A percentile compares a stretch with the other conserved stretches of the same genome.
phyloP scores from a whole-genome alignment of 2,888 invertebrate genomes.

The Epistrophella euchroma region DNA sequence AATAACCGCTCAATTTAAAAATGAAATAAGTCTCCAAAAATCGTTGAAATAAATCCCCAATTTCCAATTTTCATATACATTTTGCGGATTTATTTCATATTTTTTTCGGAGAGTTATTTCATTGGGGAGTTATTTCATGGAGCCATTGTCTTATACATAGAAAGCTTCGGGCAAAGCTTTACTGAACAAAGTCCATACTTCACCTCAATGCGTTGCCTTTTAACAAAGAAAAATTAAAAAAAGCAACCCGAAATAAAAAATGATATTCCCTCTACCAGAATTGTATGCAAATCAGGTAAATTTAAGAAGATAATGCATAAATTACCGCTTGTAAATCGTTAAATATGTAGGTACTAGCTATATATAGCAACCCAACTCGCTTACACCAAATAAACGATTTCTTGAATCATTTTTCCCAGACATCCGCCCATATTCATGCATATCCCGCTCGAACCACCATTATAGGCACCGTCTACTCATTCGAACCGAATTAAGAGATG shows the following conservation, averaged over 20 bases:
- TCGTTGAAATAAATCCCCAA: too few species aligned
- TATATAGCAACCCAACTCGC: neutral
- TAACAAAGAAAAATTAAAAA: too few species aligned
- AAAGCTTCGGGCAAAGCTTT: too few species aligned
- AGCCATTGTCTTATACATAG: too few species aligned
- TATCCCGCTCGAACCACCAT: constrained; percentile 18
- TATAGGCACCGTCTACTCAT: constrained; percentile 62
- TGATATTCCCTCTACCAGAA: neutral
- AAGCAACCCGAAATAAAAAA: neutral
- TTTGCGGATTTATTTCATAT: too few species aligned
- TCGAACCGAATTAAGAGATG: constrained; percentile 75
- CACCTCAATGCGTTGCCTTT: too few species aligned
- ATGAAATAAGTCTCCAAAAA: too few species aligned
- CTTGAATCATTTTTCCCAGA: constrained; percentile 57
- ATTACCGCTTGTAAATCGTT: constrained; percentile 51
- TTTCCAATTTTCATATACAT: too few species aligned
- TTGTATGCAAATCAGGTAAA: constrained; percentile 69
- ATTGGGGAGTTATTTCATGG: too few species aligned
- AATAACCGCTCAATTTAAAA: too few species aligned
- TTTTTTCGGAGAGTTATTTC: too few species aligned
- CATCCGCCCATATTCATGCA: constrained; percentile 21
- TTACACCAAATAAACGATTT: constrained; percentile 51
- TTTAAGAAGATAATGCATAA: constrained; percentile 73
- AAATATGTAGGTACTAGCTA: constrained; percentile 29
- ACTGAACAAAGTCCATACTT: too few species aligned